A percentile compares a stretch with the other conserved stretches of the same genome.
Evolutionary conservation across 1,140 invertebrate species (phyloP).

Genomic region (Harlomillsia oculata): DNA sequence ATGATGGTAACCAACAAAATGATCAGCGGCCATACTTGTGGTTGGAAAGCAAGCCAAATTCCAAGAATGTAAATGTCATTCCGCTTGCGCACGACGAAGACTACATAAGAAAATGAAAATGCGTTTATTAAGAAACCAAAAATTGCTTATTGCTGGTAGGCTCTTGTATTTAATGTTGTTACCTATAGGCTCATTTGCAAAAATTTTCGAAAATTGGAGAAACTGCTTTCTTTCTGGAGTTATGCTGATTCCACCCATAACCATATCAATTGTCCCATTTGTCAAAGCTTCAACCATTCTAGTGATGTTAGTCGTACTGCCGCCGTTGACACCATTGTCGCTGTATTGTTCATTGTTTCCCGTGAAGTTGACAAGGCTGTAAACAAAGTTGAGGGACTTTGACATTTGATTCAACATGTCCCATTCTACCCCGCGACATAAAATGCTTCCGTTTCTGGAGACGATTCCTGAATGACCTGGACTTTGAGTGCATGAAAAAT

Average conservation of each 20-base stretch:
- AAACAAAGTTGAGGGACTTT: conserved; percentile 14
- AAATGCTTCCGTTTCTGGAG: not conserved
- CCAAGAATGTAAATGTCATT: conserved; percentile 26
- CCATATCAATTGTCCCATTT: conserved; percentile 17
- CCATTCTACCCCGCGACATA: conserved; percentile 23
- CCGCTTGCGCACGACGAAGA: conserved; percentile 24
- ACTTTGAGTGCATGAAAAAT: conserved; percentile 9
- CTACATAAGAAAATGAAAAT: conserved; percentile 2
- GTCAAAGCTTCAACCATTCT: conserved; percentile 13
- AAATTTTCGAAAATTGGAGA: conserved; percentile 23
- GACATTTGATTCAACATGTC: conserved; percentile 20
- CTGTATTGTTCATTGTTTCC: not conserved
- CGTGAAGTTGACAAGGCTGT: conserved; percentile 12
- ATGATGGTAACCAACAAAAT: conserved; percentile 3
- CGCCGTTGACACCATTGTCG: not conserved
- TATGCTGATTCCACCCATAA: conserved; percentile 16
- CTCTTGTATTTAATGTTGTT: not conserved
- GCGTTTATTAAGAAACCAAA: not conserved
- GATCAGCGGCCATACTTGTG: conserved; percentile 25
- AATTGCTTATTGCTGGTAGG: not conserved
- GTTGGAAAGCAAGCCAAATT: conserved; percentile 27
- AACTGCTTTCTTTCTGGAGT: conserved; percentile 2
- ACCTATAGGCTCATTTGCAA: conserved; percentile 25
- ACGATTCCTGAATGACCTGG: not conserved
- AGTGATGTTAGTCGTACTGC: conserved; percentile 5